Percentiles rank a stretch among this genome's conserved stretches.
Evolutionary conservation across 2,113 vertebrate genomes (phyloP).

Genomic region (Tachycineta bicolor): DNA sequence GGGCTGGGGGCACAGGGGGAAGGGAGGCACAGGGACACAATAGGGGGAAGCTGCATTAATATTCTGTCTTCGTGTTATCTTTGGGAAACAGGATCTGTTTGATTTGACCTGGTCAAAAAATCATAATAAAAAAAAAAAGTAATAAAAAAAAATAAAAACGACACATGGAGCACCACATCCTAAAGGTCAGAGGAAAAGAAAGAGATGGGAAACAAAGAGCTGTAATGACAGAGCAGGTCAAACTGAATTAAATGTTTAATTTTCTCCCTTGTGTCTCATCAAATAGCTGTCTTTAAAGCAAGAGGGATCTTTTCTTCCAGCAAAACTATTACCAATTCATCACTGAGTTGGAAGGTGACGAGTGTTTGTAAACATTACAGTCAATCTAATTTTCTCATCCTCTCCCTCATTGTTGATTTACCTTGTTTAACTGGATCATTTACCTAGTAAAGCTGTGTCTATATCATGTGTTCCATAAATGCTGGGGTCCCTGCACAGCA

Average conservation of each 20-base stretch:
- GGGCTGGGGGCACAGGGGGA: not conserved
- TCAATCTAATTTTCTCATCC: conserved; percentile 26
- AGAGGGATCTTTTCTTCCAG: conserved; percentile 42
- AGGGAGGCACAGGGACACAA: not conserved
- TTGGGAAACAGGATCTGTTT: conserved; percentile 41
- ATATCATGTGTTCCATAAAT: not conserved
- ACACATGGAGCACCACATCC: not conserved
- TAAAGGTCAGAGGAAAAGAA: conserved; percentile 47
- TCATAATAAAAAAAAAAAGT: not conserved
- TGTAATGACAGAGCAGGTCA: conserved; percentile 55
- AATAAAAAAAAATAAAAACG: not conserved
- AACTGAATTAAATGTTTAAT: conserved; percentile 64
- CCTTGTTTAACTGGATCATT: not conserved
- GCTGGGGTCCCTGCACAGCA: not conserved
- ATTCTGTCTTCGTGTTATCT: conserved; percentile 9
- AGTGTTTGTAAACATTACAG: conserved; percentile 59
- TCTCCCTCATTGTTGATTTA: conserved; percentile 41
- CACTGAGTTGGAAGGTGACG: conserved; percentile 7
- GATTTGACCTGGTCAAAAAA: conserved; percentile 26
- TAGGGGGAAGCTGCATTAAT: conserved; percentile 2
- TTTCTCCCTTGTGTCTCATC: conserved; percentile 54
- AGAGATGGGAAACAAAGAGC: conserved; percentile 45
- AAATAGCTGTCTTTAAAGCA: conserved; percentile 44
- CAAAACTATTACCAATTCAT: conserved; percentile 52
- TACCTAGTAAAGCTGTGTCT: not conserved